Evolutionary conservation across 2,113 vertebrate genomes (phyloP).

Genomic region (Oxyura jamaicensis): DNA sequence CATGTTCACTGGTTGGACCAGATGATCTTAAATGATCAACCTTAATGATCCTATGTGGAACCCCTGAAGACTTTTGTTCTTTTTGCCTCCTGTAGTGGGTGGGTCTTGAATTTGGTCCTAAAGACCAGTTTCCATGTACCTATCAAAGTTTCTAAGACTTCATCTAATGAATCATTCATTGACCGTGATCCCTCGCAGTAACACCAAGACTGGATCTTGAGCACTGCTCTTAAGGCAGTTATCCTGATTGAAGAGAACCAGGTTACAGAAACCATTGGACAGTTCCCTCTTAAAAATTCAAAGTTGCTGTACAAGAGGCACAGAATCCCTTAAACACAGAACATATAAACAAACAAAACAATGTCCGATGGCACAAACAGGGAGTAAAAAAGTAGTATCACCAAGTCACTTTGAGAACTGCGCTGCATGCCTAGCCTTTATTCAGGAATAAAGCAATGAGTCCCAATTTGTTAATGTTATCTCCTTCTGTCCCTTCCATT

Average conservation of each 20-base stretch:
- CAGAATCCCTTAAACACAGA: background rate
- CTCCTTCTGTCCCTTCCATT: background rate
- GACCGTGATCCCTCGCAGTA: background rate
- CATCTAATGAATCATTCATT: background rate
- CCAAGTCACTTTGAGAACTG: background rate
- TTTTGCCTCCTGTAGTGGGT: background rate
- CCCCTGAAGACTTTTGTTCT: background rate
- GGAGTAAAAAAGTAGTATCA: background rate
- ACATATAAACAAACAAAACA: background rate
- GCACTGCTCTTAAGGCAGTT: background rate
- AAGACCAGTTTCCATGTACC: background rate
- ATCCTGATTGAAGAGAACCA: background rate
- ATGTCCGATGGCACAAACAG: background rate
- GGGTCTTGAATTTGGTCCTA: background rate
- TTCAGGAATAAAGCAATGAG: background rate
- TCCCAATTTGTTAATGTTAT: background rate
- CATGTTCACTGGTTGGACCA: background rate
- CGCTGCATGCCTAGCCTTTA: rapidly evolving
- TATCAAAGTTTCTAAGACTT: background rate
- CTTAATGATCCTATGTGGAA: background rate
- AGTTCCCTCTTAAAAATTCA: background rate
- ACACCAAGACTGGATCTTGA: background rate
- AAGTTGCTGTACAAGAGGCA: background rate
- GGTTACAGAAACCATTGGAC: background rate
- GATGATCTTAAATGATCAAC: too few species aligned